Evolutionary conservation across 2,113 vertebrate species (phyloP), one percentile per base, ranked within the genome.

Genomic region (Sarotherodon lohbergeri): DNA sequence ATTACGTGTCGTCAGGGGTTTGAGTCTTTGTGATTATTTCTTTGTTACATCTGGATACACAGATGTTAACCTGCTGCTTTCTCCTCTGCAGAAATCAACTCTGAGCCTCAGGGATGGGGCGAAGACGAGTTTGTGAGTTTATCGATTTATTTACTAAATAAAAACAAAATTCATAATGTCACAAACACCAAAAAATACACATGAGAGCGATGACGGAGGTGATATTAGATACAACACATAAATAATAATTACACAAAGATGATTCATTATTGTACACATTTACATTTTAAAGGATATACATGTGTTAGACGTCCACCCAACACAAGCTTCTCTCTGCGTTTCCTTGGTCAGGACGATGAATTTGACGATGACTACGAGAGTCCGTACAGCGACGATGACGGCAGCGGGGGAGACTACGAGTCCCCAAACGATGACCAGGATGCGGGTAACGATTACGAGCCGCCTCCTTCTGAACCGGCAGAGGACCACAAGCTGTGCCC

Each of bases 321-420:
- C 36, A 41, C 11, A 68, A 41, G 11, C 34, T 56, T 81, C 54
- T 43, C 32, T 43, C 17, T 32, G 5, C 6, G 1, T 81, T 54
- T 36, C 17, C 36, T 81, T 4, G 10, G 3, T 80, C 71, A 91
- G 94, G 86, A 91, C 1, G 89, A 90, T 5, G 92, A 95, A 29
- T 88, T 84, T 32, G 97, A 97, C 2, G 97, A 98, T 71, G 98
- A 99, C 92, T 99, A 99, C 0, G 98, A 98, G 94, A 97, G 96
- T 81, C 98, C 98, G 1, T 85, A 87, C 86, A 94, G 90, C 1
- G 96, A 97, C 2, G 96, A 97, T 0, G 92, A 89, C 2, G 97
- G 95, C n/a, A 97, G 97, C 1, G 96, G 89, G 0, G 96, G 96
- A 10, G 98, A 99, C 87, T 98, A 99, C 3, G 98, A 99, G 92